A percentile compares a stretch with the other conserved stretches of the same genome.
phyloP scores from a whole-genome alignment of 1,140 invertebrate genomes.

The Bombus picipes region DNA sequence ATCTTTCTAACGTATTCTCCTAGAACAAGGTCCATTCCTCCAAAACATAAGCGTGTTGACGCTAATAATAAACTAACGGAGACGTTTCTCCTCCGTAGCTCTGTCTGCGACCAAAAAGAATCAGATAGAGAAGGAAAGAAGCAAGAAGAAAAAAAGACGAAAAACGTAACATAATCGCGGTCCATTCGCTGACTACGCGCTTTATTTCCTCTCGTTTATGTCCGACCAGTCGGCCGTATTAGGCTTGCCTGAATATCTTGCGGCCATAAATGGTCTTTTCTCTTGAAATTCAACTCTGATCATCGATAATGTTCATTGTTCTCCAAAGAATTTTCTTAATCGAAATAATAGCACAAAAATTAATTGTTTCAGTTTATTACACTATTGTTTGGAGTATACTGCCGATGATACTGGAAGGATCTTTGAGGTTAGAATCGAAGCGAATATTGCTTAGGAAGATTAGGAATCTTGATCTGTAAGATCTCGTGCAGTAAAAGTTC shows the following conservation, averaged over 20 bases:
- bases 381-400: not conserved
- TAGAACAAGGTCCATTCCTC: conserved; percentile 29
- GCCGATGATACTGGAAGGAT: not conserved
- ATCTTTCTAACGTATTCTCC: not conserved
- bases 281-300: not conserved
- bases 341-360: not conserved
- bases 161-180: conserved; percentile 38
- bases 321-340: not conserved
- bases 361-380: not conserved
- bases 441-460: not conserved
- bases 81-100: conserved; percentile 26
- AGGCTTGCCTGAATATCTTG: conserved; percentile 6
- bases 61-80: conserved; percentile 55
- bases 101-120: conserved; percentile 9
- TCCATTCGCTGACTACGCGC: not conserved
- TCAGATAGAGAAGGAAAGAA: not conserved
- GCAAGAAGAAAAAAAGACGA: conserved; percentile 9
- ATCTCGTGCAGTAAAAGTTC: not conserved
- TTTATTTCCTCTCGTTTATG: conserved; percentile 22
- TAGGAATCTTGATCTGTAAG: not conserved
- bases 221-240: conserved; percentile 16
- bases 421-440: not conserved
- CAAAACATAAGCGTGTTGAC: conserved; percentile 39
- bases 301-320: not conserved
- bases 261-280: conserved; percentile 2